Evolutionary conservation across 2,888 invertebrate species (phyloP).

Genomic region (Microdon myrmicae): DNA sequence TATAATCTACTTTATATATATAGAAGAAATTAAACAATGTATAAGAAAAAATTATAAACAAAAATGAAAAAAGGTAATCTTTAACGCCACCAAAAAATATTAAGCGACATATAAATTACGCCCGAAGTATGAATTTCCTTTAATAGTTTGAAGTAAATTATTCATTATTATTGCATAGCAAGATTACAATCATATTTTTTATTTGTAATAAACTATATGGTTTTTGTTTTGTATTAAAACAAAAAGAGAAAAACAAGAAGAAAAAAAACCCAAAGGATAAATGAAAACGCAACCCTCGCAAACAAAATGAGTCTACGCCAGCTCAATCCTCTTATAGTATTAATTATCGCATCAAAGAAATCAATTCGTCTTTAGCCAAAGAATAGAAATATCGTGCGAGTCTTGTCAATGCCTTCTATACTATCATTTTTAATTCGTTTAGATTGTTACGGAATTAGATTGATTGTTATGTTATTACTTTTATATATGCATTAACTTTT

Average conservation of each 20-base stretch:
- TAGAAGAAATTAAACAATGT: slow-evolving; percentile 18
- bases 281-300: slow-evolving; percentile 26
- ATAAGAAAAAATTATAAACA: slow-evolving; percentile 15
- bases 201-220: slow-evolving; percentile 1
- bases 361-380: slow-evolving; percentile 13
- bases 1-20: slow-evolving; percentile 59
- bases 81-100: too few relatives aligned
- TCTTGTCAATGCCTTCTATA: slow-evolving; percentile 37
- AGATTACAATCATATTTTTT: slow-evolving; percentile 9
- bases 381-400: slow-evolving; percentile 19
- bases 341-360: too few relatives aligned
- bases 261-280: slow-evolving; percentile 1
- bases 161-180: too few relatives aligned
- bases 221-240: slow-evolving; percentile 9
- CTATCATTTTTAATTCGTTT: slow-evolving; percentile 17
- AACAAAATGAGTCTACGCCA: slow-evolving; percentile 10
- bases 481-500: slow-evolving; percentile 31
- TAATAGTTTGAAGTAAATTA: too few relatives aligned
- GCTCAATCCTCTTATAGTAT: not conserved
- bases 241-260: too few relatives aligned
- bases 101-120: slow-evolving; percentile 27
- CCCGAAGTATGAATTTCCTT: slow-evolving; percentile 19
- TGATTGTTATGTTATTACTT: slow-evolving; percentile 51
- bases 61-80: too few relatives aligned
- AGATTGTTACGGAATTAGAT: slow-evolving; percentile 47